Evolutionary conservation across 2,888 invertebrate genomes (phyloP).

Genomic region (Drosophila percnosoma): DNA sequence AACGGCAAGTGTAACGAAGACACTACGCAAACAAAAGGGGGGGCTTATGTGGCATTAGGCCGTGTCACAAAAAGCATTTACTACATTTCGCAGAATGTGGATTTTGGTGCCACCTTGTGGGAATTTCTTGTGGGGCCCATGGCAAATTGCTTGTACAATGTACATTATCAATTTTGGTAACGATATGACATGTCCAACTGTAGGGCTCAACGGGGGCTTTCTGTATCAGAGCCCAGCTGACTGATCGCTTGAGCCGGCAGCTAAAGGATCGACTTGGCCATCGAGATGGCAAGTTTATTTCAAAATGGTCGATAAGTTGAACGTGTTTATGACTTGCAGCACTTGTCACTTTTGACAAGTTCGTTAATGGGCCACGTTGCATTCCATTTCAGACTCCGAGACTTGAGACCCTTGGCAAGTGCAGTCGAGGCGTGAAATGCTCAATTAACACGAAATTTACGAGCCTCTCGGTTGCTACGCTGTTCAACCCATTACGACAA

Average conservation of each 20-base stretch:
- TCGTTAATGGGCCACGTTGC: conserved; percentile 70
- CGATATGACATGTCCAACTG: conserved; percentile 48
- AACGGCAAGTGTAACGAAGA: conserved; percentile 47
- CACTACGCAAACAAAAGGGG: conserved; percentile 32
- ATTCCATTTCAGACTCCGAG: conserved; percentile 24
- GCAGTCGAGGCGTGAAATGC: conserved; percentile 81
- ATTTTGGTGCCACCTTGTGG: conserved; percentile 47
- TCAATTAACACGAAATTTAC: conserved; percentile 83
- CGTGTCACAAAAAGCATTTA: conserved; percentile 74
- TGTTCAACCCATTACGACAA: conserved; percentile 62
- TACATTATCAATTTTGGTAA: conserved; percentile 58
- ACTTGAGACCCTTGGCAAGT: conserved; percentile 24
- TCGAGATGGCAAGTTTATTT: conserved; percentile 53
- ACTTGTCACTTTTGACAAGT: conserved; percentile 82
- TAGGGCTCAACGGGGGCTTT: conserved; percentile 41
- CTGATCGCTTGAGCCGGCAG: conserved; percentile 14
- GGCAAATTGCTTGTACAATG: conserved; percentile 13
- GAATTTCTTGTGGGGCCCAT: conserved; percentile 14
- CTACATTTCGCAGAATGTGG: conserved; percentile 49
- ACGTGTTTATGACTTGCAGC: conserved; percentile 76
- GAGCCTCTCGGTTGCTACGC: conserved; percentile 51
- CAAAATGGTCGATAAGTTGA: conserved; percentile 72
- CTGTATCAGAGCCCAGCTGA: conserved; percentile 4
- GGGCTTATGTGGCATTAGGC: conserved; percentile 68
- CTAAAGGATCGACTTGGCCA: conserved; percentile 46